Evolutionary conservation across 1,140 invertebrate species (phyloP).

Genomic region (Cyclina sinensis): DNA sequence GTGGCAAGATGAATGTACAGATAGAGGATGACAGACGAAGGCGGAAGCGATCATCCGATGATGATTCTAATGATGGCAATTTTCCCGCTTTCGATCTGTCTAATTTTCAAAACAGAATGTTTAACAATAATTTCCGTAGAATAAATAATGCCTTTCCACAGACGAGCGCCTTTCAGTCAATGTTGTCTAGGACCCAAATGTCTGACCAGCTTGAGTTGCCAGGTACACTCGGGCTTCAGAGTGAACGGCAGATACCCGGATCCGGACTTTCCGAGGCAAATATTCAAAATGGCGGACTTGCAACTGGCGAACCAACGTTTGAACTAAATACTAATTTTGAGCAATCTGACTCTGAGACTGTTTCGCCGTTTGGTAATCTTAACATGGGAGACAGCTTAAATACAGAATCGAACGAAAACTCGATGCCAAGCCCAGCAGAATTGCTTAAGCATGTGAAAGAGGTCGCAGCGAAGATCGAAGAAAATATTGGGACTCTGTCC

Average conservation of each 20-base stretch:
- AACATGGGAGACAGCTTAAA: neutral
- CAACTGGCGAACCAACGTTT: constrained; percentile 6
- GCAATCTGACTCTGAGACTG: neutral
- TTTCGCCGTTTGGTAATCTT: neutral
- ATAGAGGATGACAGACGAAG: constrained; percentile 45
- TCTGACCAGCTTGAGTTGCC: constrained; percentile 47
- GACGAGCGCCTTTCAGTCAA: constrained; percentile 43
- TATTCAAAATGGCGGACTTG: constrained; percentile 29
- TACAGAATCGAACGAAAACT: constrained; percentile 39
- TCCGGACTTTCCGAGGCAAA: constrained; percentile 24
- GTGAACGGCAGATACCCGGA: constrained; percentile 22
- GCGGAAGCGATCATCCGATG: constrained; percentile 21
- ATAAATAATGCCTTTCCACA: constrained; percentile 1
- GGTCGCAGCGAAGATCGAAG: neutral
- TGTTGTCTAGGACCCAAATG: constrained; percentile 35
- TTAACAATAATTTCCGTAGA: neutral
- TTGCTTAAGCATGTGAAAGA: constrained; percentile 14
- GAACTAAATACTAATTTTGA: neutral
- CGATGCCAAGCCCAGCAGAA: neutral
- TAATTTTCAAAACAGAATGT: neutral
- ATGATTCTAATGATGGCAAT: constrained; percentile 4
- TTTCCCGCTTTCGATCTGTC: constrained; percentile 15
- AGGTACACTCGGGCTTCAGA: constrained; percentile 17
- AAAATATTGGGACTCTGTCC: neutral
- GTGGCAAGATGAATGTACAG: constrained; percentile 36